These are phyloP conservation scores for Pangasius sanitwongsei DNA, from an alignment of 2,797 vertebrate genomes.

Conservation along the genomic window DNA sequence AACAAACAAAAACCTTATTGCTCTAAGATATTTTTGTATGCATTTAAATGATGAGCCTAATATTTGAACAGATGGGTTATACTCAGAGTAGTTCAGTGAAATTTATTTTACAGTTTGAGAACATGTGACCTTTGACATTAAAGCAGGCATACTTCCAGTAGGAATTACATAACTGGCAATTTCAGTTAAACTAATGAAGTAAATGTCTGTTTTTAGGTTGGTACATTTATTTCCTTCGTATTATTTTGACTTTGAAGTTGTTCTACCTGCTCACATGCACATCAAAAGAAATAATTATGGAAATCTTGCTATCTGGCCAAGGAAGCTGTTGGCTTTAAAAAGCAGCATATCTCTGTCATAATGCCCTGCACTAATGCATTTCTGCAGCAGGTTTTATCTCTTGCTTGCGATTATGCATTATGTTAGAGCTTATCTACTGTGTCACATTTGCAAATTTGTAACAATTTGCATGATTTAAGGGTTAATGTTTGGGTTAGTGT, in stretches of 20 bases:
- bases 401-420: constrained; percentile 4
- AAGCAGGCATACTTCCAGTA: neutral
- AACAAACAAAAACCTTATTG: neutral
- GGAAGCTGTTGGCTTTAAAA: constrained; percentile 25
- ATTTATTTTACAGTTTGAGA: neutral
- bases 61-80: neutral
- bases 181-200: neutral
- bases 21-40: neutral
- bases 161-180: neutral
- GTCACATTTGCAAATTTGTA: neutral
- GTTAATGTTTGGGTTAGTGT: neutral
- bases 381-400: constrained; percentile 1
- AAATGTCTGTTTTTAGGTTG: neutral
- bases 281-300: neutral
- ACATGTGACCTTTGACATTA: neutral
- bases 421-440: neutral
- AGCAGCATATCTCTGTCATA: constrained; percentile 3
- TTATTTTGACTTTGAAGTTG: neutral
- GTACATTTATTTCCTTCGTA: neutral
- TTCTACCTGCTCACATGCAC: neutral
- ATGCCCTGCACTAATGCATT: neutral
- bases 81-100: neutral
- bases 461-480: neutral
- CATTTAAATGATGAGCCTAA: neutral
- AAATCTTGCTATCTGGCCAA: constrained; percentile 5